Evolutionary conservation across 2,113 vertebrate genomes (phyloP).

Genomic region (Grammomys dolichurus): DNA sequence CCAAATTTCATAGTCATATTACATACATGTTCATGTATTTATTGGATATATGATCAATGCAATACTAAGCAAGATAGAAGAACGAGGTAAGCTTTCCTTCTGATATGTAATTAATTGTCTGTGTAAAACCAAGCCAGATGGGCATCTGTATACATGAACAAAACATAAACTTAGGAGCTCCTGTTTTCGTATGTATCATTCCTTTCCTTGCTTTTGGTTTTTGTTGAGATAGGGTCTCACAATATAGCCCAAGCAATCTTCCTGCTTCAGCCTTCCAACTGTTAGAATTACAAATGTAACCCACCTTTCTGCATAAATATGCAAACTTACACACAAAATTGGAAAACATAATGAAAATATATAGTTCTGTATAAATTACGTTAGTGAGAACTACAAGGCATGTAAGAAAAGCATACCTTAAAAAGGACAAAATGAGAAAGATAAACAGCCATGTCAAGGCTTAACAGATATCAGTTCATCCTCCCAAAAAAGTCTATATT

Average conservation of each 20-base stretch:
- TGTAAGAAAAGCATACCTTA: background rate
- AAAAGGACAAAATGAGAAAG: slow-evolving; percentile 5
- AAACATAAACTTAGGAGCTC: slow-evolving; percentile 3
- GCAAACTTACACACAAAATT: slow-evolving; percentile 13
- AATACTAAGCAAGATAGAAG: slow-evolving; percentile 26
- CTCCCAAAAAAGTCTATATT: background rate
- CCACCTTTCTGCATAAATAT: background rate
- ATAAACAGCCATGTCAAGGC: background rate
- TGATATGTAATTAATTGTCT: background rate
- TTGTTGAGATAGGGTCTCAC: background rate
- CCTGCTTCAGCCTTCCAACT: background rate
- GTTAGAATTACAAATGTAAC: background rate
- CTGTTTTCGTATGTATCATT: slow-evolving; percentile 21
- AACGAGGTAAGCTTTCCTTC: slow-evolving; percentile 33
- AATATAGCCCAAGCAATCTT: background rate
- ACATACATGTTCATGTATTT: background rate
- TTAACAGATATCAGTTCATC: background rate
- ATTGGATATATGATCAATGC: background rate
- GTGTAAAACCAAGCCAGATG: slow-evolving; percentile 44
- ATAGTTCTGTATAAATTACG: background rate
- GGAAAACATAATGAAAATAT: slow-evolving; percentile 41
- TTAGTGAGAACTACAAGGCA: background rate
- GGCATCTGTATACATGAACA: background rate
- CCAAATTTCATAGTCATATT: slow-evolving; percentile 28
- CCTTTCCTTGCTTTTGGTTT: background rate